These are phyloP conservation scores for Hemithea aestivaria DNA, from an alignment of 2,888 invertebrate species.

Conservation along the genomic window DNA sequence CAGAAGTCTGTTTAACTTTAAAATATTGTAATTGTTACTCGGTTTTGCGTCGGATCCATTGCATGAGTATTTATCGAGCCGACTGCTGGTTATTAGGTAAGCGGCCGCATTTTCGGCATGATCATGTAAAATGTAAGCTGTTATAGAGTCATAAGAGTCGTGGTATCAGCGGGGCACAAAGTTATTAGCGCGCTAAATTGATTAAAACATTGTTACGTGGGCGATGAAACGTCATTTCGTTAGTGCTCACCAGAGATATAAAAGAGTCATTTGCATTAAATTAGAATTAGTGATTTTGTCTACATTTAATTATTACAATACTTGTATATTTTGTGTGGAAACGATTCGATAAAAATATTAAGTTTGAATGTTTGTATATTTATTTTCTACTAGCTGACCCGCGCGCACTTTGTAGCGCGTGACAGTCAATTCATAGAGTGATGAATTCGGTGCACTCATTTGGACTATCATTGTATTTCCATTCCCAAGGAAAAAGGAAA, in stretches of 20 bases:
- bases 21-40: constrained; percentile 39
- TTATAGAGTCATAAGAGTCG: constrained; percentile 41
- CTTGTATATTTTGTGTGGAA: too few species aligned
- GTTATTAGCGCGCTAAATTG: constrained; percentile 60
- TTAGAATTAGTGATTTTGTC: constrained; percentile 18
- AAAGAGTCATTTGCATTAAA: constrained; percentile 25
- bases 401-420: too few species aligned
- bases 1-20: too few species aligned
- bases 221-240: constrained; percentile 43
- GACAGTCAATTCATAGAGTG: too few species aligned
- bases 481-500: too few species aligned
- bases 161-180: constrained; percentile 50
- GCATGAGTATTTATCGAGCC: constrained; percentile 16
- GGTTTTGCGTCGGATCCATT: constrained; percentile 47
- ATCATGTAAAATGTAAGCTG: constrained; percentile 32
- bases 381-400: too few species aligned
- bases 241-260: constrained; percentile 23
- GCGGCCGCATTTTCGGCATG: constrained; percentile 2
- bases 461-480: too few species aligned
- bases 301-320: not conserved
- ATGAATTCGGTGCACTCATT: too few species aligned
- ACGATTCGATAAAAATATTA: too few species aligned
- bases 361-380: too few species aligned
- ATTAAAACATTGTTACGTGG: constrained; percentile 31
- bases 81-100: constrained; percentile 17